These are phyloP conservation scores for Lamproptera curius DNA, from an alignment of 2,888 invertebrate species.

Conservation along the genomic window DNA sequence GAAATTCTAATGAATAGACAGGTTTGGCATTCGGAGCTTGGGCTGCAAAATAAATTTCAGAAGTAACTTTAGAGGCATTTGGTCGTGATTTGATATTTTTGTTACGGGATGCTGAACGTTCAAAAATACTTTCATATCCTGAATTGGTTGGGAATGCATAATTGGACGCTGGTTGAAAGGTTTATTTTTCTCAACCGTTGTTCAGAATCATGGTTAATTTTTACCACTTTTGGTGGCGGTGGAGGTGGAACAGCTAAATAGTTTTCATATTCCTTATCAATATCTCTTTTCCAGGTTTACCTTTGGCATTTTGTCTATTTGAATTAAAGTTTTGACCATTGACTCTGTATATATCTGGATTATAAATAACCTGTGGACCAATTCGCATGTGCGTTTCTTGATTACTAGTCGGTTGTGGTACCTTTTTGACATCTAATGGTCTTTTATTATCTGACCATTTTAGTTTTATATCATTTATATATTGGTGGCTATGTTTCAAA, in stretches of 20 bases:
- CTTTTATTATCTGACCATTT: constrained; percentile 61
- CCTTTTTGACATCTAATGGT: constrained; percentile 45
- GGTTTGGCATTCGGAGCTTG: constrained; percentile 58
- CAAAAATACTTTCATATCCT: constrained; percentile 69
- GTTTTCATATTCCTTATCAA: constrained; percentile 71
- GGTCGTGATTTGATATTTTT: constrained; percentile 38
- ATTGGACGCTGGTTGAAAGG: constrained; percentile 58
- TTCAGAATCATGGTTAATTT: constrained; percentile 50
- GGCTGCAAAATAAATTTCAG: constrained; percentile 71
- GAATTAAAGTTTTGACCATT: constrained; percentile 52
- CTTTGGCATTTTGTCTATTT: constrained; percentile 39
- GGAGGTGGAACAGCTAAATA: constrained; percentile 70
- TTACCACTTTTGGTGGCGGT: constrained; percentile 60
- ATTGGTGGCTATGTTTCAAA: constrained; percentile 43
- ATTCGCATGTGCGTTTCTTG: constrained; percentile 69
- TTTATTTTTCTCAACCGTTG: constrained; percentile 56
- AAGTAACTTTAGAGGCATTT: constrained; percentile 66
- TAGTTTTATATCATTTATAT: constrained; percentile 47
- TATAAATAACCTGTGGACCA: constrained; percentile 64
- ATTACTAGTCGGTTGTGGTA: constrained; percentile 67
- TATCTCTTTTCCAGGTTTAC: constrained; percentile 53
- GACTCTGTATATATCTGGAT: constrained; percentile 59
- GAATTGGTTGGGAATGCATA: constrained; percentile 63
- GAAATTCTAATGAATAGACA: constrained; percentile 64
- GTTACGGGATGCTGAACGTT: constrained; percentile 67